phyloP scores from a whole-genome alignment of 2,113 vertebrate species.

The Helogale parvula region DNA sequence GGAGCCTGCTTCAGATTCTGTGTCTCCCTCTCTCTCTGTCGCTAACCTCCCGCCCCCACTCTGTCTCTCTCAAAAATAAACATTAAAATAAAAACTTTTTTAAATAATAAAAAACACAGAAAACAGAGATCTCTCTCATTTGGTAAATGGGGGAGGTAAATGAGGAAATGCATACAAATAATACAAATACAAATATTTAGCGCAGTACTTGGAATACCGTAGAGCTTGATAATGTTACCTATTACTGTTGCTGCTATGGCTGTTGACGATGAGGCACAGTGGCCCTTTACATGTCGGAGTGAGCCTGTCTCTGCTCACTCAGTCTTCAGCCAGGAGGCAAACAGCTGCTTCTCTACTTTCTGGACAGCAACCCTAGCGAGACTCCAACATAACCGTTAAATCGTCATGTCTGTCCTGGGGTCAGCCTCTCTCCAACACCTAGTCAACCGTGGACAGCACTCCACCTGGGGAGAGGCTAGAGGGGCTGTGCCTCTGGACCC shows the following conservation, averaged over 20 bases:
- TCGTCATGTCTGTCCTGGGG: neutral
- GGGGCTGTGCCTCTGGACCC: neutral
- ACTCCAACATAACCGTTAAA: neutral
- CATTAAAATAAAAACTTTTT: too few relatives aligned
- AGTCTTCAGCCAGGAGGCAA: neutral
- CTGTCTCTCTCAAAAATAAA: too few relatives aligned
- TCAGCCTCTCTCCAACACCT: neutral
- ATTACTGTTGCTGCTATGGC: neutral
- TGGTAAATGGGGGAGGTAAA: neutral
- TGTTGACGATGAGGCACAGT: neutral
- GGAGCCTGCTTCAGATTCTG: too few relatives aligned
- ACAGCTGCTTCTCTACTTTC: conserved; percentile 11
- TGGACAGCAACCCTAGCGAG: neutral
- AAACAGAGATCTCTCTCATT: neutral
- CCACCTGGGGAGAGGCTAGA: neutral
- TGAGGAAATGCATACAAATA: neutral
- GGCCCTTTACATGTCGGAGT: neutral
- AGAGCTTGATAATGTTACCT: neutral
- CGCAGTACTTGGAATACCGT: neutral
- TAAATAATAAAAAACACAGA: neutral
- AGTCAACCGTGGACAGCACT: neutral
- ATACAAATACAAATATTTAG: neutral
- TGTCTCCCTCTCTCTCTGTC: too few relatives aligned
- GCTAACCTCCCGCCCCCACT: too few relatives aligned
- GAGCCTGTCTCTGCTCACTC: neutral